Evolutionary conservation across 1,140 invertebrate genomes (phyloP).

Genomic region (Leptinotarsa defecta): DNA sequence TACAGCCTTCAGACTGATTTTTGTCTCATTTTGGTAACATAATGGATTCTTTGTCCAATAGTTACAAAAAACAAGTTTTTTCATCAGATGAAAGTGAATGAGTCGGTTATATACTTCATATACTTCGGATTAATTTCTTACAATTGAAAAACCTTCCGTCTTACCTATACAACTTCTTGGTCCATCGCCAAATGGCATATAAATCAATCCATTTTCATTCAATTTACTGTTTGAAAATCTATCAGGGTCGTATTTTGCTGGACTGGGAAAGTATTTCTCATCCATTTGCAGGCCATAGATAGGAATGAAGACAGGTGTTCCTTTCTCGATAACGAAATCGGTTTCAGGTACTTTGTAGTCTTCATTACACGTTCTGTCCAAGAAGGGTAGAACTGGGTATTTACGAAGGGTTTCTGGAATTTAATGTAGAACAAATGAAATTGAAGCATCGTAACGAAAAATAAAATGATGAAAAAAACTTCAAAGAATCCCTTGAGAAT

Average conservation of each 20-base stretch:
- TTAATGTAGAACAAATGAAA: neutral
- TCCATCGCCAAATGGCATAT: slow-evolving; percentile 40
- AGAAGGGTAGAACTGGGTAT: slow-evolving; percentile 58
- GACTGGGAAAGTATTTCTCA: slow-evolving; percentile 55
- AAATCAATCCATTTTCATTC: slow-evolving; percentile 28
- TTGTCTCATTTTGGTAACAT: neutral
- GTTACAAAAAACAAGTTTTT: neutral
- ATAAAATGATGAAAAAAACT: no score
- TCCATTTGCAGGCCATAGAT: slow-evolving; percentile 52
- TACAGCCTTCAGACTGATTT: neutral
- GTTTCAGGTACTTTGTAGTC: slow-evolving; percentile 58
- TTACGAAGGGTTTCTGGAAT: slow-evolving; percentile 59
- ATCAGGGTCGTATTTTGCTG: slow-evolving; percentile 58
- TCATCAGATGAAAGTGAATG: neutral
- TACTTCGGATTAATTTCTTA: neutral
- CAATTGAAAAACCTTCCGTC: neutral
- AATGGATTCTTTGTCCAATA: neutral
- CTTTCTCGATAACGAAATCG: slow-evolving; percentile 55
- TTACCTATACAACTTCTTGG: slow-evolving; percentile 40
- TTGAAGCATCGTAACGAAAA: no score
- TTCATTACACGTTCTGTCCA: slow-evolving; percentile 56
- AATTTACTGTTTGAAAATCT: slow-evolving; percentile 53
- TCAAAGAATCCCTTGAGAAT: no score
- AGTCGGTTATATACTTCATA: neutral
- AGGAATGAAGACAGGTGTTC: slow-evolving; percentile 56